Base-by-base conservation (phyloP, 2,797 vertebrate species). In the Malacoctenus gilli region DNA sequence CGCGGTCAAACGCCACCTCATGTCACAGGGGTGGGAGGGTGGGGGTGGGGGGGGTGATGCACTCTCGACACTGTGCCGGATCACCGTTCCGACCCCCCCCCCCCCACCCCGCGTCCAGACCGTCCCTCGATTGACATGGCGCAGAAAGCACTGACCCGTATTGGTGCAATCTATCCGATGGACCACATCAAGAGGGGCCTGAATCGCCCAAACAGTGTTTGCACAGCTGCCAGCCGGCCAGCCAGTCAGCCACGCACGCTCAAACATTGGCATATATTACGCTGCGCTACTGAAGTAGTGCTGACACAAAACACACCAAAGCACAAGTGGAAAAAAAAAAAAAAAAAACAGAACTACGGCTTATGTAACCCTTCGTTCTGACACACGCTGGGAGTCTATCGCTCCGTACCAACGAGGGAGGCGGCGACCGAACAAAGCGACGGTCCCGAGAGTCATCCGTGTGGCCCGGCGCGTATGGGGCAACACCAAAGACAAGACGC, bases 191-290 rank as follows among this genome's bases (percentile, higher is more conserved):
- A 89, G 79, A 85, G 67, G 58, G 55, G 41, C 59, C 69, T 40
- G 62, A 79, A 85, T 89, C 79, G 72, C 84, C 84, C 78, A 82
- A 77, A 81, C 68, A 69, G 65, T 92, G 89, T 93, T 92, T 93
- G 83, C 87, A 88, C 91, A 93, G 92, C 91, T 92, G 88, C 87
- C 84, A 89, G 79, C 71, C 71, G 53, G 82, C 80, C 71, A 74
- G 88, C 87, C 84, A 89, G 79, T 69, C 71, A 54, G 82, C 80
- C 71, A 74, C 8, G 56, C 75, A 64, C 77, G 54, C 72, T 77
- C 75, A 82, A 78, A 87, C 79, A 83, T 42, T 62, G 75, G 77
- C 83, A 79, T 75, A 77, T 72, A 80, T 85, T 84, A 82, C 75
- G 72, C 69, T 41, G 72, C 52, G 53, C 79, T 68, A 80, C 76